Evolutionary conservation across 2,113 vertebrate species (phyloP).

Genomic region (Crocuta crocuta): DNA sequence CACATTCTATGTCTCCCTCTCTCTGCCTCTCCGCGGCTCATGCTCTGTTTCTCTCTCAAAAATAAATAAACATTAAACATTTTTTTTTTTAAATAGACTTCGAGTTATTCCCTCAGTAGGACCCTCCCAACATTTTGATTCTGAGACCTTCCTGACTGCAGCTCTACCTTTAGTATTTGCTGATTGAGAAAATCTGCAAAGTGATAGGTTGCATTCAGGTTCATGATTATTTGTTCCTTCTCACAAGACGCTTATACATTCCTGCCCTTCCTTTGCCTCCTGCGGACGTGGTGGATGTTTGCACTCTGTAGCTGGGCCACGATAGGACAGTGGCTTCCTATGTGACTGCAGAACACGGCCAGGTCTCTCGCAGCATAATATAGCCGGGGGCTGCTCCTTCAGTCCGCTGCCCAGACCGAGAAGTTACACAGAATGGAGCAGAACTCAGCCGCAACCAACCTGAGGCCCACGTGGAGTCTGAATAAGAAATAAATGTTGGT

Average conservation of each 20-base stretch:
- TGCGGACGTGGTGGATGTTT: rapidly evolving
- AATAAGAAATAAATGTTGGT: background rate
- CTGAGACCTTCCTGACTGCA: background rate
- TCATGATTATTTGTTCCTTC: background rate
- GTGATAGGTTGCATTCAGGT: background rate
- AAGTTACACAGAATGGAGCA: background rate
- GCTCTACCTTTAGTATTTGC: background rate
- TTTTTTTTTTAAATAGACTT: background rate
- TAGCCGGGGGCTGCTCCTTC: background rate
- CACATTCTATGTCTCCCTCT: too few relatives aligned
- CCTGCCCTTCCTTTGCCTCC: background rate
- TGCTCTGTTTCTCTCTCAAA: too few relatives aligned
- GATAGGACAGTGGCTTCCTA: background rate
- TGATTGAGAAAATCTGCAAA: background rate
- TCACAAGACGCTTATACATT: background rate
- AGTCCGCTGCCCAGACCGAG: background rate
- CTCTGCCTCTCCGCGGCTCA: too few relatives aligned
- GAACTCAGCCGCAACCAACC: background rate
- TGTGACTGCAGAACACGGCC: rapidly evolving
- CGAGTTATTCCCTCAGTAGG: background rate
- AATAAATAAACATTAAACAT: too few relatives aligned
- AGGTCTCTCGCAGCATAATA: too few relatives aligned
- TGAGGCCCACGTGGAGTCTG: background rate
- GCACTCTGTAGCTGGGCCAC: rapidly evolving
- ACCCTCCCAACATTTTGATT: background rate